Evolutionary conservation across 2,113 vertebrate species (phyloP), one percentile per base, ranked within the genome.

Genomic region (Myiozetetes cayanensis): DNA sequence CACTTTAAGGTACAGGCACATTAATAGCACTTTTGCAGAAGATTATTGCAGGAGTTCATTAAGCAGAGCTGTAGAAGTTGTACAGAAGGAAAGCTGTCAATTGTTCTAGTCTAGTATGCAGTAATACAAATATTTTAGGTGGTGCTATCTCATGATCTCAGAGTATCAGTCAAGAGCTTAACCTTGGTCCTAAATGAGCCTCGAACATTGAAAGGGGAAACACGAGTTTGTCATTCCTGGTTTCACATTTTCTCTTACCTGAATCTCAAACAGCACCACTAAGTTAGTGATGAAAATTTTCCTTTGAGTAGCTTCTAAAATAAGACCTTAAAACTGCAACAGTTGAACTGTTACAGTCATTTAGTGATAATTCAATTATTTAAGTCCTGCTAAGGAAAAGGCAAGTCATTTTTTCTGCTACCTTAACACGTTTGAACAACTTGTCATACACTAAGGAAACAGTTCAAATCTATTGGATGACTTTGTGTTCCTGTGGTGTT

Each of bases 181-280:
- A 13, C 44, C 33, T 5, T 22, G 4, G 5, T 68, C 62, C 12
- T 18, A 14, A 52, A 30, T 1, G 5, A 16, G 6, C 24, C 4
- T 85, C 20, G 23, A 43, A 21, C 23, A 30, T 23, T 31, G 25
- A 37, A 61, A 72, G 33, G 63, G 12, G 27, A 61, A 76, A 55
- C 31, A 23, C 31, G n/a, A 33, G 27, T 52, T 43, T 20, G 49
- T 56, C 56, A 18, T 66, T 85, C 22, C 17, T 44, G n/a, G 37
- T 14, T 53, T 61, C 19, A 12, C 44, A 0, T 43, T 50, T 89
- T 44, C 22, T 66, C 33, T 41, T 66, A 1, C 18, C 0, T 20
- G 37, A 49, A 53, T 13, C 19, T 74, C 74, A 47, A 30, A 21
- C 18, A 30, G 17, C 31, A 52, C 27, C n/a, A 10, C 14, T 25